phyloP scores from a whole-genome alignment of 2,888 invertebrate species.

The Macrosoma leucophasiata region DNA sequence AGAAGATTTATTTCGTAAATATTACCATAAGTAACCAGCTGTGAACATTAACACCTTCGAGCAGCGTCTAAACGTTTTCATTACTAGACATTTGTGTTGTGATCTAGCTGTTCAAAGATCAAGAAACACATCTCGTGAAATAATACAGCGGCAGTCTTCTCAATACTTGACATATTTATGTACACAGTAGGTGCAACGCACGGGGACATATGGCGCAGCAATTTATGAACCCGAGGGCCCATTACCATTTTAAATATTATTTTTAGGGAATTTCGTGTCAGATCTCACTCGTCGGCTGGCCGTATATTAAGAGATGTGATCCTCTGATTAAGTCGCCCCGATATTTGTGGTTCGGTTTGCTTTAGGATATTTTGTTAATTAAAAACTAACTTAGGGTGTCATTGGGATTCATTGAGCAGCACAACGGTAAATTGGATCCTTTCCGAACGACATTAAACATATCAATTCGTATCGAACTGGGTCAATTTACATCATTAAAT shows the following conservation, averaged over 20 bases:
- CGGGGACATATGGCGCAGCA: conserved; percentile 72
- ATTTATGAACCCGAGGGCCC: conserved; percentile 72
- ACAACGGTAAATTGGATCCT: too few relatives aligned
- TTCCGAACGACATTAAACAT: too few relatives aligned
- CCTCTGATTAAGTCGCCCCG: conserved; percentile 67
- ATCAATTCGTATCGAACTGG: too few relatives aligned
- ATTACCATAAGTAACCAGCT: too few relatives aligned
- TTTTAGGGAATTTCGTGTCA: conserved; percentile 76
- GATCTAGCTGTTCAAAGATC: conserved; percentile 35
- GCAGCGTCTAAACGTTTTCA: too few relatives aligned
- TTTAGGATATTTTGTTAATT: conserved; percentile 65
- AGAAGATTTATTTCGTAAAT: too few relatives aligned
- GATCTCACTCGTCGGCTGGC: conserved; percentile 71
- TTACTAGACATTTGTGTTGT: conserved; percentile 10
- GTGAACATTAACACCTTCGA: too few relatives aligned
- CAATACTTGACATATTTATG: conserved; percentile 75
- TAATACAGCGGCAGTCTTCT: conserved; percentile 56
- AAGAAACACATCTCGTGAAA: conserved; percentile 41
- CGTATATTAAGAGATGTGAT: conserved; percentile 73
- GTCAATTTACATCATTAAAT: too few relatives aligned
- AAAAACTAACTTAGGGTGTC: conserved; percentile 43
- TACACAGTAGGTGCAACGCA: conserved; percentile 70
- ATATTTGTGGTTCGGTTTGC: conserved; percentile 53
- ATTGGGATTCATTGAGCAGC: too few relatives aligned
- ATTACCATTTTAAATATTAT: conserved; percentile 77